These are phyloP conservation scores for Bombus waltoni DNA, from an alignment of 1,140 invertebrate species.

Conservation along the genomic window DNA sequence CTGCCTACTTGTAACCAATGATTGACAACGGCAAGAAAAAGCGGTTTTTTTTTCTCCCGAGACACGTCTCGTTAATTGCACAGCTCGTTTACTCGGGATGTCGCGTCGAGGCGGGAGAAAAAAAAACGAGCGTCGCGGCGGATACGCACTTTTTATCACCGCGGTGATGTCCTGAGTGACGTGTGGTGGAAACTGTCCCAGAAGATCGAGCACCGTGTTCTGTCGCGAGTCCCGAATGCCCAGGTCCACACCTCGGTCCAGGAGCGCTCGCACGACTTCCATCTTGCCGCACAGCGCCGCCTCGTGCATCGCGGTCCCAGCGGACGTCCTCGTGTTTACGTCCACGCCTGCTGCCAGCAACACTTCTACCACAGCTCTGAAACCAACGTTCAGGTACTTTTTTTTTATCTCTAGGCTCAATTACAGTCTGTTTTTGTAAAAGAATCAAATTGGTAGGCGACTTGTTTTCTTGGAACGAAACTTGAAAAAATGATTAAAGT, in stretches of 20 bases:
- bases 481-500: too few relatives aligned
- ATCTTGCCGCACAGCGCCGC: constrained; percentile 97
- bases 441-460: not conserved
- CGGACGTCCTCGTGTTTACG: constrained; percentile 93
- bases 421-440: too few relatives aligned
- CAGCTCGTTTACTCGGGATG: not conserved
- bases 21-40: not conserved
- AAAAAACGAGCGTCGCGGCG: not conserved
- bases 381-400: constrained; percentile 52
- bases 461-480: not conserved
- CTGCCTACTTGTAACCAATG: not conserved
- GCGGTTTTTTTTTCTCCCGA: not conserved
- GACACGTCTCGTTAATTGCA: constrained; percentile 16
- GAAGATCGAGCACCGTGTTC: constrained; percentile 93
- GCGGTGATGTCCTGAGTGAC: constrained; percentile 93
- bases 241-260: constrained; percentile 92
- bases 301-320: constrained; percentile 97
- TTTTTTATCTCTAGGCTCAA: not conserved
- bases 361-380: constrained; percentile 91
- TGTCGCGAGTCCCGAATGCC: constrained; percentile 89
- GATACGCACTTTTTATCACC: constrained; percentile 92
- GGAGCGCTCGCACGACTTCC: constrained; percentile 92
- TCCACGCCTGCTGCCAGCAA: constrained; percentile 93
- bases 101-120: constrained; percentile 7
- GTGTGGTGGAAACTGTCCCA: constrained; percentile 93